Evolutionary conservation across 2,113 vertebrate species (phyloP).

Genomic region (Haliaeetus leucogaster): DNA sequence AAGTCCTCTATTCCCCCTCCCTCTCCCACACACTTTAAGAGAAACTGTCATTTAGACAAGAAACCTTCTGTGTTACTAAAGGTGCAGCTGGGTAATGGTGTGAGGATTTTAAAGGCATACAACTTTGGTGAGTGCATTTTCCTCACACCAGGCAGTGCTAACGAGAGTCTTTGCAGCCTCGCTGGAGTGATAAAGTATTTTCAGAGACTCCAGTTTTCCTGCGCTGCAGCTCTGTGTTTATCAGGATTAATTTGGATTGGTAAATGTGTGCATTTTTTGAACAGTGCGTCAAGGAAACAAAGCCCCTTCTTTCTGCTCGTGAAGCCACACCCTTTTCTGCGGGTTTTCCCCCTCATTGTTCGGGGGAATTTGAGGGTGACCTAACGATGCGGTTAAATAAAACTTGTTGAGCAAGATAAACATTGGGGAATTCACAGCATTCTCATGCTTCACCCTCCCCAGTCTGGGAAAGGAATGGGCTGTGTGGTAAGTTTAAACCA

Average conservation of each 20-base stretch:
- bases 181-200: background rate
- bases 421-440: conserved; percentile 59
- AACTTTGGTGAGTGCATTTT: background rate
- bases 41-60: conserved; percentile 53
- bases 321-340: conserved; percentile 69
- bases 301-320: conserved; percentile 60
- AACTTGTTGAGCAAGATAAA: conserved; percentile 73
- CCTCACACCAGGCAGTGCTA: background rate
- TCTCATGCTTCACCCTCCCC: conserved; percentile 51
- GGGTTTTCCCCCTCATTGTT: conserved; percentile 73
- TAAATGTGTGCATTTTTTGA: conserved; percentile 56
- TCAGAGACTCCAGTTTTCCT: background rate
- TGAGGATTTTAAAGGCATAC: background rate
- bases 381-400: conserved; percentile 68
- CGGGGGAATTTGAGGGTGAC: conserved; percentile 72
- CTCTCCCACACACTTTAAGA: conserved; percentile 16
- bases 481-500: conserved; percentile 51
- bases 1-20: conserved; percentile 41
- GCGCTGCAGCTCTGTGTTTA: background rate
- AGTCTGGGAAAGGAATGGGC: conserved; percentile 53
- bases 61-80: conserved; percentile 23
- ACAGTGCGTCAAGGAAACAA: conserved; percentile 59
- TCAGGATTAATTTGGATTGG: conserved; percentile 5
- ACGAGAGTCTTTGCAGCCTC: background rate
- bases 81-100: conserved; percentile 26